Percentiles rank a stretch among this genome's conserved stretches.
phyloP scores from a whole-genome alignment of 2,888 invertebrate species.

The Scelioninae gen. 1 region DNA sequence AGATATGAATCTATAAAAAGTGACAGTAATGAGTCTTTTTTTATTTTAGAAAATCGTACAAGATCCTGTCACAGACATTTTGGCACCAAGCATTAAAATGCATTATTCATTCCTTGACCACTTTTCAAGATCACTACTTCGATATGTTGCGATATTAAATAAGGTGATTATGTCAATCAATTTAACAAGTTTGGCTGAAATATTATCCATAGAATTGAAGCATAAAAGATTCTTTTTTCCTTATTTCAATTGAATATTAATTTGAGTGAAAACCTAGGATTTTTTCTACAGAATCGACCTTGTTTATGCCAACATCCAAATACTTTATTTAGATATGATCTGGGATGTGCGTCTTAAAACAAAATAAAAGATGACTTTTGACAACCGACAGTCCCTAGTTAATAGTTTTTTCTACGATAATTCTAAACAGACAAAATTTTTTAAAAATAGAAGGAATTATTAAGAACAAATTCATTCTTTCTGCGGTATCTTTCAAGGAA shows the following conservation, averaged over 20 bases:
- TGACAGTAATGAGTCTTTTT: not conserved
- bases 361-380: not conserved
- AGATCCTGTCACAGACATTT: not conserved
- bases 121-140: not conserved
- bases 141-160: not conserved
- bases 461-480: too few species aligned
- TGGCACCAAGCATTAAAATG: not conserved
- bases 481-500: too few species aligned
- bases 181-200: not conserved
- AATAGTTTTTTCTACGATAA: not conserved
- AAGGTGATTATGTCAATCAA: conserved; percentile 1
- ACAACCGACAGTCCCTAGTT: not conserved
- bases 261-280: not conserved
- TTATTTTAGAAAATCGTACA: not conserved
- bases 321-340: conserved; percentile 6
- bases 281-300: not conserved
- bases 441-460: too few species aligned
- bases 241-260: not conserved
- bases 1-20: not conserved
- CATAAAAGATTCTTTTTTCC: not conserved
- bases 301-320: not conserved
- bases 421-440: too few species aligned
- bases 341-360: not conserved
- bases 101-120: not conserved
- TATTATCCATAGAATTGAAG: not conserved